Conservation (phyloP, 1,140 invertebrate species). For the Bombus pyrosoma region DNA sequence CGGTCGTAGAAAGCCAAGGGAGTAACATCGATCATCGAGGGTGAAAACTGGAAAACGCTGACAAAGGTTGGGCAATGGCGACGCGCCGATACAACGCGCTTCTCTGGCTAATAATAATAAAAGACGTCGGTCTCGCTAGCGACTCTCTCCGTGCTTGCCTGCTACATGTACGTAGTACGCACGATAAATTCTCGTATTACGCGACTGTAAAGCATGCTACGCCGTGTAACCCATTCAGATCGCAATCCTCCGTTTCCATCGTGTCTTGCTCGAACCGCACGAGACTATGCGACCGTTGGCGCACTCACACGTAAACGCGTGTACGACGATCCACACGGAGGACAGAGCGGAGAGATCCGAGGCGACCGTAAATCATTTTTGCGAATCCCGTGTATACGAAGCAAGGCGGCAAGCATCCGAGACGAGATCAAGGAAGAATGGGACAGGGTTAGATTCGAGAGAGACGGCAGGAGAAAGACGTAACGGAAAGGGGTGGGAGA, state of each 20-base stretch:
- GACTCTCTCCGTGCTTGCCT: background rate
- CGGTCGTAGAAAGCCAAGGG: conserved; percentile 4
- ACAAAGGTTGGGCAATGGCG: conserved; percentile 13
- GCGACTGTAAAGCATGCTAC: conserved; percentile 46
- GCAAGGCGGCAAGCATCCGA: conserved; percentile 30
- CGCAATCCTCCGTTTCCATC: conserved; percentile 38
- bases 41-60: conserved; percentile 22
- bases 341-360: conserved; percentile 18
- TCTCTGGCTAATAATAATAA: conserved; percentile 27
- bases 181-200: conserved; percentile 65
- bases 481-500: background rate
- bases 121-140: conserved; percentile 17
- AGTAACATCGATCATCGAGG: conserved; percentile 27
- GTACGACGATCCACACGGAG: too few species aligned
- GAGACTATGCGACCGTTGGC: conserved; percentile 30
- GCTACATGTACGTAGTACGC: background rate
- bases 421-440: conserved; percentile 45
- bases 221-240: conserved; percentile 59
- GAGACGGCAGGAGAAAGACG: background rate
- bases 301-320: background rate
- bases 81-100: conserved; percentile 20
- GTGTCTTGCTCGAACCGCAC: conserved; percentile 19
- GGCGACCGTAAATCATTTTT: conserved; percentile 69
- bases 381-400: conserved; percentile 51
- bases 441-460: conserved; percentile 7